Percentiles rank a stretch among this genome's conserved stretches.
Conservation (phyloP, 2,888 invertebrate species). For the Coelinius sp. region DNA sequence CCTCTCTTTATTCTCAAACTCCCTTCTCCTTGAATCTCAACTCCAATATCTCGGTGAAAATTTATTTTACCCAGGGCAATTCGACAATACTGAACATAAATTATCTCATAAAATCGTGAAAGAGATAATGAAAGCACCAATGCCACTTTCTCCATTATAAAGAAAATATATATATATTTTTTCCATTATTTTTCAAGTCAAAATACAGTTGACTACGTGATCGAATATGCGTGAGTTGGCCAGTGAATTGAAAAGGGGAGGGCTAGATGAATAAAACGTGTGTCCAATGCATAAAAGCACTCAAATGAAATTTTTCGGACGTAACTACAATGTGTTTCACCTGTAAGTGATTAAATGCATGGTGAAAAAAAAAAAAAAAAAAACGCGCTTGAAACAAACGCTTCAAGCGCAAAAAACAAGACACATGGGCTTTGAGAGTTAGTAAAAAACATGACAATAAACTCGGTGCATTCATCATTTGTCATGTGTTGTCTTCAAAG, state of each 20-base stretch:
- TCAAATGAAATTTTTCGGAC: conserved; percentile 17
- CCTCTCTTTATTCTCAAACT: conserved; percentile 8
- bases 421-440: conserved; percentile 8
- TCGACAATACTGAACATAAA: conserved; percentile 24
- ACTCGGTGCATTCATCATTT: conserved; percentile 8
- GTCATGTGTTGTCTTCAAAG: conserved; percentile 22
- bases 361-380: neutral
- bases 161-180: neutral
- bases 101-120: conserved; percentile 25
- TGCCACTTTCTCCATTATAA: conserved; percentile 7
- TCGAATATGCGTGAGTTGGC: conserved; percentile 7
- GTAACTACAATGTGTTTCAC: conserved; percentile 3
- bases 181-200: neutral
- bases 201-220: conserved; percentile 17
- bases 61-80: conserved; percentile 25
- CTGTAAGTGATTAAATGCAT: conserved; percentile 20
- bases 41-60: conserved; percentile 27
- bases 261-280: neutral
- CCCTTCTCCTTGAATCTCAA: conserved; percentile 12
- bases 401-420: neutral
- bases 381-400: neutral
- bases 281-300: conserved; percentile 21
- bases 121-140: conserved; percentile 21
- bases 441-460: conserved; percentile 6
- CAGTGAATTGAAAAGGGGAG: conserved; percentile 6